Percentiles rank a stretch among this genome's conserved stretches.
These are phyloP conservation scores for Raja brachyura DNA, from an alignment of 2,113 vertebrate species.

Conservation along the genomic window DNA sequence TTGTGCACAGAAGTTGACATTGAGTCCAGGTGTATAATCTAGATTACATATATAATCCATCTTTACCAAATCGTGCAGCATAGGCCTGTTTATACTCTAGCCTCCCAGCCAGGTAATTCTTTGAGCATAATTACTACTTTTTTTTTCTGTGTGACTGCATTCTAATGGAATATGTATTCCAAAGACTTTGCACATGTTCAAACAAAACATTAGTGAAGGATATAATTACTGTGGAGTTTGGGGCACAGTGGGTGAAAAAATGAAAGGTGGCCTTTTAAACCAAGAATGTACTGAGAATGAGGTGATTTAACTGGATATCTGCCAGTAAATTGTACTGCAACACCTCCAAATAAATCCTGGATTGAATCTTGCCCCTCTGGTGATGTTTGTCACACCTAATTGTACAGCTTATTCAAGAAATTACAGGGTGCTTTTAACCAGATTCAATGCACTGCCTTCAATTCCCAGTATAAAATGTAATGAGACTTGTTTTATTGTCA, in stretches of 20 bases:
- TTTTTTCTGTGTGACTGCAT: slow-evolving; percentile 21
- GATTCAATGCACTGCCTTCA: background rate
- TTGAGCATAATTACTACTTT: background rate
- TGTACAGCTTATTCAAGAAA: background rate
- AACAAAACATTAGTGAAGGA: slow-evolving; percentile 30
- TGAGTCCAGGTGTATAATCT: background rate
- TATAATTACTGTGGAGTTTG: slow-evolving; percentile 20
- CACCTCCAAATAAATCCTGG: slow-evolving; percentile 8
- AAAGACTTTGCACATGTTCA: slow-evolving; percentile 25
- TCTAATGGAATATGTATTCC: background rate
- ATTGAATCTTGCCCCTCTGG: slow-evolving; percentile 21
- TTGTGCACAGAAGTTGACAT: background rate
- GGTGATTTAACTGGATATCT: slow-evolving; percentile 32
- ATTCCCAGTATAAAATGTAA: slow-evolving; percentile 28
- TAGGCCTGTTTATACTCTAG: background rate
- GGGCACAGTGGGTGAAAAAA: background rate
- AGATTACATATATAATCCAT: background rate
- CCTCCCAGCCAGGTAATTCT: background rate
- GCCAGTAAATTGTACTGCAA: slow-evolving; percentile 8
- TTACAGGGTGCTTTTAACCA: slow-evolving; percentile 30
- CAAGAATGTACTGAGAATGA: background rate
- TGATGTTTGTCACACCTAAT: slow-evolving; percentile 33
- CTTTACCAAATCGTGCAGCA: background rate
- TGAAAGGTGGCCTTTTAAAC: background rate
- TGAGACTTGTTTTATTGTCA: slow-evolving; percentile 13